Percentiles rank a stretch among this genome's conserved stretches.
phyloP scores from a whole-genome alignment of 2,113 vertebrate species.

The Zootoca vivipara region DNA sequence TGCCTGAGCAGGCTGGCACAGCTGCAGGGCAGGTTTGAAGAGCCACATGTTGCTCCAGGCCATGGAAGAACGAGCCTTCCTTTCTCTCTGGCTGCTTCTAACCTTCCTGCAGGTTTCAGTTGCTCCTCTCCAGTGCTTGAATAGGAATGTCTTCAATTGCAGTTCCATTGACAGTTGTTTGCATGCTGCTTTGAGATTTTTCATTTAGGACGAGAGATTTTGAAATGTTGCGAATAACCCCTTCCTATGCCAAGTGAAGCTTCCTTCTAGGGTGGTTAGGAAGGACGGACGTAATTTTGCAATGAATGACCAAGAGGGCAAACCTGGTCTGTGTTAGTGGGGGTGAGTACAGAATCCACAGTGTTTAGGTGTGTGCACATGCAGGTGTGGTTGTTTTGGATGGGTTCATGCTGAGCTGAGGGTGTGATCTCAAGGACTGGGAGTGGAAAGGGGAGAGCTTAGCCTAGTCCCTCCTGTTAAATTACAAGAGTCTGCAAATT shows the following conservation, averaged over 20 bases:
- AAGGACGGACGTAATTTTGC: too few relatives aligned
- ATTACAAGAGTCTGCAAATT: neutral
- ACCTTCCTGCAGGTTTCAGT: neutral
- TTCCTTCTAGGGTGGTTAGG: neutral
- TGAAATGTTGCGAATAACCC: too few relatives aligned
- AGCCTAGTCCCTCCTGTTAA: neutral
- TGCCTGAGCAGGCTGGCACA: neutral
- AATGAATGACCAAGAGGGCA: neutral
- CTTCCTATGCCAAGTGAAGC: neutral
- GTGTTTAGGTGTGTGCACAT: neutral
- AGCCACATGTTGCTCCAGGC: too few relatives aligned
- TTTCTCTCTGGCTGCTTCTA: neutral
- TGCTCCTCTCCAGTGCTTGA: neutral
- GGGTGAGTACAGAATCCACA: neutral
- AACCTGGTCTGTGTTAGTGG: neutral
- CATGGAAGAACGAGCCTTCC: too few relatives aligned
- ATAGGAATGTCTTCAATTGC: neutral
- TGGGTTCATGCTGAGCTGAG: too few relatives aligned
- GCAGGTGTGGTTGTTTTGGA: too few relatives aligned
- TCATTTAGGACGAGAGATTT: neutral
- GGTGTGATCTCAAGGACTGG: neutral
- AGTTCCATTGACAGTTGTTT: neutral
- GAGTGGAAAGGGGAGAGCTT: neutral
- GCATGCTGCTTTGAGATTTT: neutral
- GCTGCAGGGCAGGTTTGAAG: neutral